A percentile compares a stretch with the other conserved stretches of the same genome.
Conservation (phyloP, 2,797 vertebrate species). For the Coranthus polyacanthus region DNA sequence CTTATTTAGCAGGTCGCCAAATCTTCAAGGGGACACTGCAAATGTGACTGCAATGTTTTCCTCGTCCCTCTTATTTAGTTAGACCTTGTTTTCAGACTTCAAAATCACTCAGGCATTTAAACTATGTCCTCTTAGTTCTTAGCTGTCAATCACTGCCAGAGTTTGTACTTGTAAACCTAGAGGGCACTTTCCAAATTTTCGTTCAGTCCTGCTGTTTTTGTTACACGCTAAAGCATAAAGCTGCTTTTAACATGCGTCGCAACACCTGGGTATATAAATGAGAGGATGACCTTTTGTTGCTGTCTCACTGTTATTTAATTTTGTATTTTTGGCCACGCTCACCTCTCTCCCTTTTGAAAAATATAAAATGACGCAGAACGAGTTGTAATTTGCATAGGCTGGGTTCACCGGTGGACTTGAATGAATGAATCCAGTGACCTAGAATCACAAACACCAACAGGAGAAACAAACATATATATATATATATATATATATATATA, state of each 20-base stretch:
- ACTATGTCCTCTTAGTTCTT: conserved; percentile 50
- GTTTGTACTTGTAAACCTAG: too few relatives aligned
- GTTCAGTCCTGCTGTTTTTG: conserved; percentile 1
- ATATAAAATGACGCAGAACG: neutral
- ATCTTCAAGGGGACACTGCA: conserved; percentile 48
- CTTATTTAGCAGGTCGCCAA: conserved; percentile 33
- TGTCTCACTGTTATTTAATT: conserved; percentile 55
- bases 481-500: neutral
- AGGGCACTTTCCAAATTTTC: conserved; percentile 1
- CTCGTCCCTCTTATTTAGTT: conserved; percentile 7
- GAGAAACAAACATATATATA: neutral
- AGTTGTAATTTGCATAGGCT: conserved; percentile 5
- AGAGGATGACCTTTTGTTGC: conserved; percentile 58
- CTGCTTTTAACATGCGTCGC: conserved; percentile 18
- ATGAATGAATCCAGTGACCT: conserved; percentile 24
- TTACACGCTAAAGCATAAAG: neutral
- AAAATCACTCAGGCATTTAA: conserved; percentile 55
- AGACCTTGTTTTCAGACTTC: conserved; percentile 32
- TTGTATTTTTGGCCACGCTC: conserved; percentile 23
- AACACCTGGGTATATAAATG: conserved; percentile 40
- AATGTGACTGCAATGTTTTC: conserved; percentile 32
- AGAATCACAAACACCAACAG: conserved; percentile 3
- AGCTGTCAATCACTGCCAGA: conserved; percentile 63
- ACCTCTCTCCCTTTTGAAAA: neutral
- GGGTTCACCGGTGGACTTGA: conserved; percentile 11